Base-by-base conservation (phyloP, 2,113 vertebrate genomes). In the Regulus satrapa region DNA sequence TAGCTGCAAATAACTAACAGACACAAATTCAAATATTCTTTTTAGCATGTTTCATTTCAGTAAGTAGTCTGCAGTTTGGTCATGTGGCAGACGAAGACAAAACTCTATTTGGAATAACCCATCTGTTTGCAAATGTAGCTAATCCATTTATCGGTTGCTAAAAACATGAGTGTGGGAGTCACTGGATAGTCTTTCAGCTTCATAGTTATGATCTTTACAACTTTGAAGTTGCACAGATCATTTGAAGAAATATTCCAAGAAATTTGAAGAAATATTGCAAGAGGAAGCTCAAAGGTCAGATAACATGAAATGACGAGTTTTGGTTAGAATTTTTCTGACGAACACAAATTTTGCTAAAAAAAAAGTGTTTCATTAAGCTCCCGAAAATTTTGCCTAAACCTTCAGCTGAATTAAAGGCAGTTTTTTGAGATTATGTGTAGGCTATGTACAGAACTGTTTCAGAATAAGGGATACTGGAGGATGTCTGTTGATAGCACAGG, bases 51-150 rank as follows among this genome's bases (percentile, higher is more conserved):
- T 77, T 67, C 10, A 74, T 74, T 62, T 45, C 20, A 68, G 9
- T 51, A 62, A 29, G 3, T 29, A 63, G 12, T 54, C 48, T 80
- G 29, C 49, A 21, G 4, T 71, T 84, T 91, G 29, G 16, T 36
- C 12, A 18, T 36, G 12, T 29, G 31, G 8, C 75, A 93, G 24
- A 51, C 13, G 10, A 75, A 67, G 7, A 67, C 2, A 74, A 74
- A 91, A 69, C 10, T 32, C 23, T 11, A 34, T 45, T 63, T 17
- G 75, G 5, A 85, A 40, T 20, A 87, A 71, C 7, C 3, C 32
- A 54, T 9, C 23, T 41, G 8, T 71, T 91, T 43, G 45, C 68
- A 94, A 67, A 94, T 71, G 18, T 20, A 80, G 34, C 83, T 89
- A 91, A 86, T 91, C 23, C 7, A 45, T 25, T 18, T 18, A 41